Evolutionary conservation across 2,797 vertebrate species (phyloP), one percentile per base, ranked within the genome.

Genomic region (Austrolebias charrua): DNA sequence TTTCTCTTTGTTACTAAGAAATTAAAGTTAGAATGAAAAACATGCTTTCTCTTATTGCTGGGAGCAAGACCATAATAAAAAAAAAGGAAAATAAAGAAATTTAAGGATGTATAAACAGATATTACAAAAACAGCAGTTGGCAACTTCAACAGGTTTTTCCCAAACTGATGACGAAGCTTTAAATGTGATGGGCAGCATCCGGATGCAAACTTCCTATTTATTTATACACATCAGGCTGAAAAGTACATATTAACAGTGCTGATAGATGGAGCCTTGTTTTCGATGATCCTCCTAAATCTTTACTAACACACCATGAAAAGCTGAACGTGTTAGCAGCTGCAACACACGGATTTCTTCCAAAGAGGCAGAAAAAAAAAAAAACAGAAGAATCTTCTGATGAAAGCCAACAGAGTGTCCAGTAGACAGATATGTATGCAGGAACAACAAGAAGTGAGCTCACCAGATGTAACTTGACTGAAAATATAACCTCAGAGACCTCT

Each of bases 301-400:
- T 43, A 79, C 69, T 63, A 73, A 60, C 43, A 20, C 67, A 38
- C 44, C 7, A 19, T 80, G 82, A 78, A 90, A 86, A 84, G 24
- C 63, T 80, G 80, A 78, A 79, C 13, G 53, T 71, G 68, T 65
- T 46, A 55, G 55, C 69, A 71, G 63, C 71, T 63, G 28, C 50
- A 79, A 59, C 61, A 63, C 20, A 53, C 44, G 50, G 47, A 51
- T 71, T 71, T 69, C 71, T 67, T 51, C 65, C 62, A 33, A 31
- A 55, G 49, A 67, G 61, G 51, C 77, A 72, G 55, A 75, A 64
- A 48, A 73, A 70, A 66, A 33, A 66, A 78, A 38, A 38, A 38
- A 8, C 35, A 55, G 65, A 40, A 71, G 59, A 73, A 64, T 81
- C 71, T 80, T 55, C 47, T 69, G 40, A 46, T 45, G 10, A 72